Conservation (phyloP, 1,140 invertebrate genomes). For the Microplitis demolitor region DNA sequence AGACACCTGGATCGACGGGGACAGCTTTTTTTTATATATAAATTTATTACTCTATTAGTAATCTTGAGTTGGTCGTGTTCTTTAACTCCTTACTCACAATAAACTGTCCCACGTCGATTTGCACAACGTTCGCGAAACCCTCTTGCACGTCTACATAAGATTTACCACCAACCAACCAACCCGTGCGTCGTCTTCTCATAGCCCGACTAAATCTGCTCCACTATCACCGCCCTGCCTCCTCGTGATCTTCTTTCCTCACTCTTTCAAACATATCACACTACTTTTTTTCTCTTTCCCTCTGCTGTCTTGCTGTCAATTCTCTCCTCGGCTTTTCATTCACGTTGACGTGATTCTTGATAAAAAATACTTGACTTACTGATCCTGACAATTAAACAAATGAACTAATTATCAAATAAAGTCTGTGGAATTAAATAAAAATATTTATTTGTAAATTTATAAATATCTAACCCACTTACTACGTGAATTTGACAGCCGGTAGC, state of each 20-base stretch:
- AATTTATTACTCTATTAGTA: too few relatives aligned
- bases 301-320: background rate
- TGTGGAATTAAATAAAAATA: background rate
- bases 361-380: too few relatives aligned
- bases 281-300: too few relatives aligned
- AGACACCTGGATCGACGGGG: slow-evolving; percentile 49
- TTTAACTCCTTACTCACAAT: slow-evolving; percentile 50
- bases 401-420: too few relatives aligned
- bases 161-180: slow-evolving; percentile 5
- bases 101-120: slow-evolving; percentile 46
- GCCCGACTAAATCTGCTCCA: slow-evolving; percentile 21
- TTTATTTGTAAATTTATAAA: background rate
- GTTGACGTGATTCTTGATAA: background rate
- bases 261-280: too few relatives aligned
- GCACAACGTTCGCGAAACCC: slow-evolving; percentile 44
- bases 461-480: background rate
- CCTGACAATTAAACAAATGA: too few relatives aligned
- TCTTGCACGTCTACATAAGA: background rate
- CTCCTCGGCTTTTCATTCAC: slow-evolving; percentile 3
- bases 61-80: slow-evolving; percentile 48
- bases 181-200: slow-evolving; percentile 7
- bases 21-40: slow-evolving; percentile 30
- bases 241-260: background rate
- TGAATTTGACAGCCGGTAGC: background rate
- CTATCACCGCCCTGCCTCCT: background rate